Evolutionary conservation across 2,113 vertebrate species (phyloP).

Genomic region (Pelodiscus sinensis): DNA sequence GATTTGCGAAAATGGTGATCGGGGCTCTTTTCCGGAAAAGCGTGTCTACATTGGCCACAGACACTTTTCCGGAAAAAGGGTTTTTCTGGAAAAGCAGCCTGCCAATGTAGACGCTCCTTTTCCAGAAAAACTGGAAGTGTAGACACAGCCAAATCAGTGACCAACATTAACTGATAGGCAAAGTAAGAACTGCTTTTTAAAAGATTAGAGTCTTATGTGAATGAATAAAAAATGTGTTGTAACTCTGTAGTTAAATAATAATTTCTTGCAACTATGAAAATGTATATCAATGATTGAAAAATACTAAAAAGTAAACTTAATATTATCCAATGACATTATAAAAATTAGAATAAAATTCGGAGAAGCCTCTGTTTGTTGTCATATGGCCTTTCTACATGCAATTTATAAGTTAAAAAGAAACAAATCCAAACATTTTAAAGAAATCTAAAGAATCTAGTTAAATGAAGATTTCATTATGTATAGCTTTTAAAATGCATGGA

Average conservation of each 20-base stretch:
- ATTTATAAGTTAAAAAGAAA: background rate
- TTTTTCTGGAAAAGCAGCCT: no score
- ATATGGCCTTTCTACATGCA: rapidly evolving
- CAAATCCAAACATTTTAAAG: background rate
- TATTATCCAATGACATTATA: background rate
- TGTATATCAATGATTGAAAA: background rate
- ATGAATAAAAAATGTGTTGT: background rate
- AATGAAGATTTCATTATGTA: background rate
- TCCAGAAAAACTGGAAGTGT: no score
- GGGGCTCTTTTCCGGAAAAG: no score
- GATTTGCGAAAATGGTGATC: no score
- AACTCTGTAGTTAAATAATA: background rate
- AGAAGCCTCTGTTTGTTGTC: background rate
- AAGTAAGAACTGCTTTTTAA: background rate
- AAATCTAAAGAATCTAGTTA: background rate
- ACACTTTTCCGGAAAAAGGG: no score
- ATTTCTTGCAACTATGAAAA: background rate
- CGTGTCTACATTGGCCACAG: no score
- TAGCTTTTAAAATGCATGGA: background rate
- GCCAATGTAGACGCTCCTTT: no score
- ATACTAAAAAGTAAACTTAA: background rate
- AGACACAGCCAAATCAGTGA: background rate
- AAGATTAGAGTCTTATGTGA: background rate
- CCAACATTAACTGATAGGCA: background rate
- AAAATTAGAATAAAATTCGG: background rate